Conservation (phyloP, 2,888 invertebrate species). For the Germaria angustata region DNA sequence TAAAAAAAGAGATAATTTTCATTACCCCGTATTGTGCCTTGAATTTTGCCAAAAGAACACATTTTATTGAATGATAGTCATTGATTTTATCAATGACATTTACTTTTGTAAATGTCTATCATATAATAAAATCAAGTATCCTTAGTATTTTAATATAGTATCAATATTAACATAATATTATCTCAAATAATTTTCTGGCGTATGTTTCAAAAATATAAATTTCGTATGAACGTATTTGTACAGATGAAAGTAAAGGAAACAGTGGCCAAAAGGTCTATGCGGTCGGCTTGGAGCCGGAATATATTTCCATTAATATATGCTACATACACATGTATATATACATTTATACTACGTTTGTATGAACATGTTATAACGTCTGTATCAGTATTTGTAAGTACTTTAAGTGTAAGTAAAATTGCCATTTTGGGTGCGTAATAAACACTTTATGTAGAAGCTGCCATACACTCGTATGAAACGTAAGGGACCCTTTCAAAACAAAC, state of each 20-base stretch:
- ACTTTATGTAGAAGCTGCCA: slow-evolving; percentile 5
- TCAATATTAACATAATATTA: no score
- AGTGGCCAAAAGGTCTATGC: slow-evolving; percentile 22
- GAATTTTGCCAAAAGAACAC: no score
- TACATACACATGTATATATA: no score
- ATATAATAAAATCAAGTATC: no score
- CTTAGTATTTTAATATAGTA: no score
- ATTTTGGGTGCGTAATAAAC: slow-evolving; percentile 53
- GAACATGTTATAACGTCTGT: background rate
- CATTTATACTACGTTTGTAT: background rate
- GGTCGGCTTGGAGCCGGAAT: background rate
- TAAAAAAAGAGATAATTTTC: no score
- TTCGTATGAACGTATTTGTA: background rate
- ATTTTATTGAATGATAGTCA: no score
- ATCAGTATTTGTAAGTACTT: background rate
- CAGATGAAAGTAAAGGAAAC: slow-evolving; percentile 24
- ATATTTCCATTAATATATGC: background rate
- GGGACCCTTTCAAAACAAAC: background rate
- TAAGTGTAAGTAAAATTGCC: slow-evolving; percentile 53
- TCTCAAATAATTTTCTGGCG: background rate
- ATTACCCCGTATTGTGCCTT: no score
- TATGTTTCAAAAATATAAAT: background rate
- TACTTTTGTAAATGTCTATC: no score
- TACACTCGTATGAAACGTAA: background rate
- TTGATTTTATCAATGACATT: no score